A percentile compares a stretch with the other conserved stretches of the same genome.
Evolutionary conservation across 1,140 invertebrate genomes (phyloP).

Genomic region (Spodoptera litura): DNA sequence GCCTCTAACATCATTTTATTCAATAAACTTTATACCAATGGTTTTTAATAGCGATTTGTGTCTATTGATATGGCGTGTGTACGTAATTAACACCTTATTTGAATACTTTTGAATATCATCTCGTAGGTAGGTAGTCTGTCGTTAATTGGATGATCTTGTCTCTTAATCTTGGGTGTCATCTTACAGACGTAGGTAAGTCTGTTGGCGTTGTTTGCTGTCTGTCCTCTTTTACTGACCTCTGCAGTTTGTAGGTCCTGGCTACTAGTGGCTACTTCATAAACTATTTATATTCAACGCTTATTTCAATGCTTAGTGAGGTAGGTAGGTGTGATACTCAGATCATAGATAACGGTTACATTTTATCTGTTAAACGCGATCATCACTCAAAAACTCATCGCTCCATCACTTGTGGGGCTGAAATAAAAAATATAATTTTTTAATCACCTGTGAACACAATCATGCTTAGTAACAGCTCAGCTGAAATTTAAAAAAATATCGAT

Average conservation of each 20-base stretch:
- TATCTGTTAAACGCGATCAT: not conserved
- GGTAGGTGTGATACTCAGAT: not conserved
- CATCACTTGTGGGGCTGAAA: not conserved
- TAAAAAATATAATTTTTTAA: not conserved
- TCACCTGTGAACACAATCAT: slow-evolving; percentile 2
- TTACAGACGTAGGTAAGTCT: slow-evolving; percentile 11
- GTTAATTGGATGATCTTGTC: slow-evolving; percentile 9
- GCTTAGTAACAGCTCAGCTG: not conserved
- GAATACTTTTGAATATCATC: not conserved
- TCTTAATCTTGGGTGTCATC: not conserved
- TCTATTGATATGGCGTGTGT: slow-evolving; percentile 31
- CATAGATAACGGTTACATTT: not conserved
- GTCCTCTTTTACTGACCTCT: not conserved
- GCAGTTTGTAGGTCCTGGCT: not conserved
- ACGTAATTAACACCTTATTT: slow-evolving; percentile 42
- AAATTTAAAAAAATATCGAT: not conserved
- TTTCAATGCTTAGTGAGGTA: no score
- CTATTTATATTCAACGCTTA: not conserved
- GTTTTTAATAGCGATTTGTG: slow-evolving; percentile 37
- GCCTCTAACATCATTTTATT: slow-evolving; percentile 23
- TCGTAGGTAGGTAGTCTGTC: slow-evolving; percentile 26
- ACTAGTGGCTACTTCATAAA: no score
- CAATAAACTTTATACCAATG: slow-evolving; percentile 29
- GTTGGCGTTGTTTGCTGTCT: not conserved
- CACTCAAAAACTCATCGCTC: not conserved